A percentile compares a stretch with the other conserved stretches of the same genome.
phyloP scores from a whole-genome alignment of 2,888 invertebrate species.

The Mythimna vitellina region DNA sequence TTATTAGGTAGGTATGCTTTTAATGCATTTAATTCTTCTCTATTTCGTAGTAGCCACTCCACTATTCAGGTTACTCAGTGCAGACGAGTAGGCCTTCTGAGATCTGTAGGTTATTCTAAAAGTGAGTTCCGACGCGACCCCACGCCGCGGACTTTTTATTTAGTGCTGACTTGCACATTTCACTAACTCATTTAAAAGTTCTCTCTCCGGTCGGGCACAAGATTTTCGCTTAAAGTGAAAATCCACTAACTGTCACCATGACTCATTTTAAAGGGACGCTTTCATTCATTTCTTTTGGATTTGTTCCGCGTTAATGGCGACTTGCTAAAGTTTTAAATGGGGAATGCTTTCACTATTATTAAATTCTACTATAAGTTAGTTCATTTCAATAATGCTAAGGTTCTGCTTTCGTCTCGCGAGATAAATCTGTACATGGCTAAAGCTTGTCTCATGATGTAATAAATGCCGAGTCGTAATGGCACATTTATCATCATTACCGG shows the following conservation, averaged over 20 bases:
- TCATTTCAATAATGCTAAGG: not conserved
- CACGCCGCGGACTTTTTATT: conserved; percentile 51
- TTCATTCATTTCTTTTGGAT: conserved; percentile 20
- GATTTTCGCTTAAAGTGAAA: conserved; percentile 40
- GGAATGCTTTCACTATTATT: not conserved
- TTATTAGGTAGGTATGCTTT: not conserved
- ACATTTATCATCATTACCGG: conserved; percentile 8
- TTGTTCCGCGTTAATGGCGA: conserved; percentile 8
- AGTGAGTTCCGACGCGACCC: not conserved
- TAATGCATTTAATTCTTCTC: not conserved
- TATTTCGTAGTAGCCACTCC: not conserved
- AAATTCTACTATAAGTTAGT: not conserved
- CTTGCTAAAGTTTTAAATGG: not conserved
- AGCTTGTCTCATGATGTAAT: conserved; percentile 1
- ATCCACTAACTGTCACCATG: conserved; percentile 53
- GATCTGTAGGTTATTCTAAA: too few species aligned
- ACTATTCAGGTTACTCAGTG: not conserved
- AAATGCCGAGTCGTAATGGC: not conserved
- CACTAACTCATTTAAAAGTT: conserved; percentile 67
- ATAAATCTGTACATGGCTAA: not conserved
- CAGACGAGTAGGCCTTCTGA: conserved; percentile 6
- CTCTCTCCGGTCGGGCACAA: conserved; percentile 16
- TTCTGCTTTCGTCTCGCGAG: not conserved
- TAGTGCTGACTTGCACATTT: conserved; percentile 66
- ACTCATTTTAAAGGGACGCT: conserved; percentile 40